Evolutionary conservation across 2,113 vertebrate genomes (phyloP).

Genomic region (Rhinichthys klamathensis): DNA sequence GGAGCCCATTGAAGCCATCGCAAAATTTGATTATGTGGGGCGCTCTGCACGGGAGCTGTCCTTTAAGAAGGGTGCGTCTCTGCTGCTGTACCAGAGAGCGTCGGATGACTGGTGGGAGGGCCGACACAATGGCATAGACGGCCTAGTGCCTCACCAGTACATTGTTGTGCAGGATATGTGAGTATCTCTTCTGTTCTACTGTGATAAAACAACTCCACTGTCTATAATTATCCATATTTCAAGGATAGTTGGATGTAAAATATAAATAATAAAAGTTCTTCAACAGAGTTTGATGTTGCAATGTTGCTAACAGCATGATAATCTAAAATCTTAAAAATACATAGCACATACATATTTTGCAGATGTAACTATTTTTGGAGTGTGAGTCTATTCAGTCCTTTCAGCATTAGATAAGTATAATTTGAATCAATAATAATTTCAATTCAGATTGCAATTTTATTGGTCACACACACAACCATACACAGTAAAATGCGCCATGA

Average conservation of each 20-base stretch:
- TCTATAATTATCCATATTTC: not conserved
- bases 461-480: too few species aligned
- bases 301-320: too few species aligned
- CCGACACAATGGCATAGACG: slow-evolving; percentile 94
- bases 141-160: slow-evolving; percentile 97
- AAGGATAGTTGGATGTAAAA: too few species aligned
- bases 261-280: not conserved
- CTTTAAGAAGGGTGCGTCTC: slow-evolving; percentile 98
- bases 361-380: not conserved
- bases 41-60: slow-evolving; percentile 94
- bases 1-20: slow-evolving; percentile 97
- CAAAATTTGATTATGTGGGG: slow-evolving; percentile 96
- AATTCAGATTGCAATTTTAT: not conserved
- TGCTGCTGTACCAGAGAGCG: slow-evolving; percentile 94
- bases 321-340: not conserved
- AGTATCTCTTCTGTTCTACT: slow-evolving; percentile 69
- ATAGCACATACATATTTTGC: not conserved
- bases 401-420: not conserved
- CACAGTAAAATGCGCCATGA: not conserved
- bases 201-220: not conserved
- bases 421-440: not conserved
- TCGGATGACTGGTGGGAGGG: slow-evolving; percentile 99
- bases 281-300: not conserved
- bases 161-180: slow-evolving; percentile 99
- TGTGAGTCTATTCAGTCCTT: not conserved